Base-by-base conservation (phyloP, 2,888 invertebrate species). In the Hyles lineata region DNA sequence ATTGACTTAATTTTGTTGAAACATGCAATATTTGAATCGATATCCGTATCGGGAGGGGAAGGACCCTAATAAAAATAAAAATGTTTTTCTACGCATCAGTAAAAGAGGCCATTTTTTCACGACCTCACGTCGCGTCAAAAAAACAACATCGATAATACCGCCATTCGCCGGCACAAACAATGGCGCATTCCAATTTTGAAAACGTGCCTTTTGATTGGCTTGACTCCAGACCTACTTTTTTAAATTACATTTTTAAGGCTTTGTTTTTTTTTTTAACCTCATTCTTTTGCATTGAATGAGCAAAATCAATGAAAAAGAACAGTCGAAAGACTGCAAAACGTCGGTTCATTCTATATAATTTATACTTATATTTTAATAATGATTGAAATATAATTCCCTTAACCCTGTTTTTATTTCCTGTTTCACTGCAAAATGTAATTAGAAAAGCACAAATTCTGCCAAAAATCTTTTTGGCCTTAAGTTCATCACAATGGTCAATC, bases 141-240 rank as follows among this genome's bases (percentile, higher is more conserved):
- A n/a, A 50, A 52, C 29, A 21, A 55, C n/a, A 70, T 55, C 58
- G 55, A 19, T n/a, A 29, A n/a, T 25, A 9, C 43, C 43, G 50
- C 50, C 71, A 61, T 61, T 71, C 71, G 61, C n/a, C 43, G 11
- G 35, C 17, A 35, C n/a, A 29, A 71, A 71, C 71, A 71, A 71
- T 71, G 61, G 71, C 71, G 50, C 61, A 71, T 72, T 63, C 70
- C 29, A 58, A 60, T 52, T 70, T 63, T 52, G 55, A 71, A 79
- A 78, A 76, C 77, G 77, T 75, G 78, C 73, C 55, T 73, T 73
- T 73, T 72, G 58, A 73, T 71, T 70, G 60, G 69, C 62, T 71
- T 70, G 50, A 60, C 62, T 62, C 19, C 32, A 73, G 60, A 60
- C 71, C 71, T 74, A 76, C 78, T 77, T 76, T 76, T 76, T 71